Evolutionary conservation across 1,140 invertebrate species (phyloP).

Genomic region (Sycophaga agraensis): DNA sequence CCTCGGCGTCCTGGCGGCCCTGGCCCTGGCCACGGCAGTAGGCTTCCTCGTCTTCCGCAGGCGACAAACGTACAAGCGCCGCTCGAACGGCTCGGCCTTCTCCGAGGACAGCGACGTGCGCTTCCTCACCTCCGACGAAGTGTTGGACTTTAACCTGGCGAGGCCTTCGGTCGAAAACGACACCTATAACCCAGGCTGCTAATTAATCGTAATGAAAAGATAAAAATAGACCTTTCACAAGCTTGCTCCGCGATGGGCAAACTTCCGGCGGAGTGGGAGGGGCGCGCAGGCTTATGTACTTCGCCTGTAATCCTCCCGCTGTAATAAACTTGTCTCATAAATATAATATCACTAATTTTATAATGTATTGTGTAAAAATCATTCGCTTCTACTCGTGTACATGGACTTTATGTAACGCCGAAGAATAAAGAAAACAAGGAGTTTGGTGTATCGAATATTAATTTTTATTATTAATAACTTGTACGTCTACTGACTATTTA

Average conservation of each 20-base stretch:
- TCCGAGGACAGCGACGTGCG: conserved; percentile 61
- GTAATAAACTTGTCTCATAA: too few species aligned
- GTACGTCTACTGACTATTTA: background rate
- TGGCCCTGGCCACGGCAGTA: conserved; percentile 34
- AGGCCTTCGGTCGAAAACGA: conserved; percentile 48
- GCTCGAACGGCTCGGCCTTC: conserved; percentile 44
- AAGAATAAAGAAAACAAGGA: too few species aligned
- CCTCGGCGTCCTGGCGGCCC: conserved; percentile 38
- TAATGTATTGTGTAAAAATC: too few species aligned
- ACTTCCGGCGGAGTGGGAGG: too few species aligned
- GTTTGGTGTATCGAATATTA: conserved; percentile 1
- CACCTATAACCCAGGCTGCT: conserved; percentile 19
- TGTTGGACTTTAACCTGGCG: conserved; percentile 59
- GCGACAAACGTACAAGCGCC: conserved; percentile 45
- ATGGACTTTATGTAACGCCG: too few species aligned
- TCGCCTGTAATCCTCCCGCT: too few species aligned
- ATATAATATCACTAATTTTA: too few species aligned
- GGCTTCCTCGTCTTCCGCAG: conserved; percentile 40
- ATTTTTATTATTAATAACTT: conserved; percentile 2
- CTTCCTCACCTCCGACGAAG: conserved; percentile 61
- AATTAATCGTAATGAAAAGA: too few species aligned
- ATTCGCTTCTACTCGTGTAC: too few species aligned
- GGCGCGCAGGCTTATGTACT: too few species aligned
- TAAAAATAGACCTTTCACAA: too few species aligned
- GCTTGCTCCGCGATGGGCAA: too few species aligned